Conservation (phyloP, 2,888 invertebrate genomes). For the Busseola fusca region DNA sequence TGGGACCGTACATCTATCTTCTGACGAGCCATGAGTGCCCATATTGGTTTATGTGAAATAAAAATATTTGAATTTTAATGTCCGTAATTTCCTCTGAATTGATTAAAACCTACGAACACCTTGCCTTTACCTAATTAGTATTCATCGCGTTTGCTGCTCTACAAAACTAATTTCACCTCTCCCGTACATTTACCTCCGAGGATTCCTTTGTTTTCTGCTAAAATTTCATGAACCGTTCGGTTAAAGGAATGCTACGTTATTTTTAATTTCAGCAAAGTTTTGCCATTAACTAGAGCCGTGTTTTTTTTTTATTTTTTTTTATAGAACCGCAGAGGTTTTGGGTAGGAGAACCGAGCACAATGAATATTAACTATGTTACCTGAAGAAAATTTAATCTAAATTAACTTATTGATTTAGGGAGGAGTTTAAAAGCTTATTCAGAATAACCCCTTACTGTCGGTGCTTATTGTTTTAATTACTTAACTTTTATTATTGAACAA, state of each 20-base stretch:
- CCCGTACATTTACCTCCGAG: constrained; percentile 18
- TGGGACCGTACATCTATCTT: too few relatives aligned
- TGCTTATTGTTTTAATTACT: constrained; percentile 25
- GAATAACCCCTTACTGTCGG: neutral
- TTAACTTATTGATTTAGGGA: neutral
- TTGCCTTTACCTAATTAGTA: constrained; percentile 25
- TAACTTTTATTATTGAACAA: constrained; percentile 1
- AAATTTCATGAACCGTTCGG: constrained; percentile 30
- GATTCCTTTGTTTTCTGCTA: constrained; percentile 31
- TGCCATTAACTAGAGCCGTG: constrained; percentile 15
- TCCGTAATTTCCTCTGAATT: neutral
- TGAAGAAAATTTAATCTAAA: neutral
- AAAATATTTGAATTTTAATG: neutral
- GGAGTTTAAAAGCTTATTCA: neutral
- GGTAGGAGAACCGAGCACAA: neutral
- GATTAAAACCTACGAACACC: neutral
- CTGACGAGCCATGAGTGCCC: too few relatives aligned
- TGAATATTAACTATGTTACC: constrained; percentile 17
- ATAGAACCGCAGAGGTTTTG: constrained; percentile 15
- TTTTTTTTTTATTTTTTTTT: constrained; percentile 14
- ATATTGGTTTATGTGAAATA: too few relatives aligned
- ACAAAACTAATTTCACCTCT: constrained; percentile 38
- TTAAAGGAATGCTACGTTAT: constrained; percentile 17
- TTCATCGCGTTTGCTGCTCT: constrained; percentile 22
- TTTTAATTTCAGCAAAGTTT: constrained; percentile 51